Conservation (phyloP, 2,888 invertebrate genomes). For the Anticlea derivata region DNA sequence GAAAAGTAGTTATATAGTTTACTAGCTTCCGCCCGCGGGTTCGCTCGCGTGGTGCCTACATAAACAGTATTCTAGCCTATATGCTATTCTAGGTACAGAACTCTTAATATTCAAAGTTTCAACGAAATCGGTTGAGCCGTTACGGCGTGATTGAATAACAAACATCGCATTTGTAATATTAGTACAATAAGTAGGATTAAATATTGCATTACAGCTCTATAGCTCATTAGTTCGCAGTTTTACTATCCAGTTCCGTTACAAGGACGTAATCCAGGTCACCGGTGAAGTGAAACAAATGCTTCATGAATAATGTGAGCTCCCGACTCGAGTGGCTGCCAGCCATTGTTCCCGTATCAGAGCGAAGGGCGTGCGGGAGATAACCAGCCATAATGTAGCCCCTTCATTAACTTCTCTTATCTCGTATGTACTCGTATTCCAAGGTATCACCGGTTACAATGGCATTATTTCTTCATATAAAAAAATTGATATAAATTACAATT, state of each 20-base stretch:
- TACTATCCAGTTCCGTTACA: slow-evolving; percentile 6
- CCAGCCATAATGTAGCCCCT: not conserved
- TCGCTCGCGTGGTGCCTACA: too few relatives aligned
- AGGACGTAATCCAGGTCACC: slow-evolving; percentile 13
- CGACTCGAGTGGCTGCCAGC: not conserved
- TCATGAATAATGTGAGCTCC: slow-evolving; percentile 16
- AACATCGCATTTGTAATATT: too few relatives aligned
- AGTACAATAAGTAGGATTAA: too few relatives aligned
- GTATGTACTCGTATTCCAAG: slow-evolving; percentile 1
- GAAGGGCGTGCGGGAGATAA: slow-evolving; percentile 6
- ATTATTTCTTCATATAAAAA: too few relatives aligned
- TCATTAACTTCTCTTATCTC: slow-evolving; percentile 3
- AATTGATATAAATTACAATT: too few relatives aligned
- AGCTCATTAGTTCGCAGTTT: slow-evolving; percentile 6
- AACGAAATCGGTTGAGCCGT: too few relatives aligned
- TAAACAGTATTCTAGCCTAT: too few relatives aligned
- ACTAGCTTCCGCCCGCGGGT: too few relatives aligned
- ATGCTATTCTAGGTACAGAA: too few relatives aligned
- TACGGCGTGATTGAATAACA: too few relatives aligned
- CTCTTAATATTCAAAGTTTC: too few relatives aligned
- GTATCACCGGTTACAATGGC: not conserved
- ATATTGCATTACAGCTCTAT: not conserved
- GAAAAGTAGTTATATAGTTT: too few relatives aligned
- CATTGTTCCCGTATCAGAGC: slow-evolving; percentile 12
- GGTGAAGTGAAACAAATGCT: slow-evolving; percentile 13